Evolutionary conservation across 2,797 vertebrate genomes (phyloP), one percentile per base, ranked within the genome.

Genomic region (Botia kubotai): DNA sequence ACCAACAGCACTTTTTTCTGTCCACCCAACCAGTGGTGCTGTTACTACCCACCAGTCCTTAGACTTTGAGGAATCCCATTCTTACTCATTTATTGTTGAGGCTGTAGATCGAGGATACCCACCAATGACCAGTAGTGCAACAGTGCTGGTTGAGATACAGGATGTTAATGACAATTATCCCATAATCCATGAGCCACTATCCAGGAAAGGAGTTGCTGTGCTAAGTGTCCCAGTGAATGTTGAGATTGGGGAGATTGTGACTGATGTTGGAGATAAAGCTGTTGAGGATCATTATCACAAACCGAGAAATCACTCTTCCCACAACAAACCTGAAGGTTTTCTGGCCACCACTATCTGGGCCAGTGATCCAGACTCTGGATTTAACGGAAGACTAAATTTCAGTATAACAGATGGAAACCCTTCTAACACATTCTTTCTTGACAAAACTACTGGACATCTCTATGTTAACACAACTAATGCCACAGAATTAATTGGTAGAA

Each of bases 131-230:
- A 94, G 95, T 80, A 96, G 93, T 0, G 86, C 94, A 80, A 95
- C 93, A 0, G 88, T 98, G 60, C 85, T 92, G 71, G 90, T 98
- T 17, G 85, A 89, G 21, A 83, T 98, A 46, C 90, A 94, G 0
- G 97, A 98, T 72, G 86, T 66, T 63, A 99, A 98, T 0, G 97
- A 99, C 90, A 98, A 98, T 0, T 81, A 88, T 1, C 97, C 97
- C 0, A 6, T 96, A 53, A 92, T 99, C 85, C 92, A 86, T 0
- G 87, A 90, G 0, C 97, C 97, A 0, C 86, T 17, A 0, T 91
- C 95, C 3, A 92, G 91, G 21, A 92, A 91, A 13, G 96, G 95
- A 0, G 69, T 84, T 12, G 95, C 95, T 72, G 89, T 66, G 0
- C 79, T 98, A 2, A 95, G 90, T 0, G 87, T 98, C 33, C 94